phyloP scores from a whole-genome alignment of 2,113 vertebrate genomes.

The Erythrocebus patas region DNA sequence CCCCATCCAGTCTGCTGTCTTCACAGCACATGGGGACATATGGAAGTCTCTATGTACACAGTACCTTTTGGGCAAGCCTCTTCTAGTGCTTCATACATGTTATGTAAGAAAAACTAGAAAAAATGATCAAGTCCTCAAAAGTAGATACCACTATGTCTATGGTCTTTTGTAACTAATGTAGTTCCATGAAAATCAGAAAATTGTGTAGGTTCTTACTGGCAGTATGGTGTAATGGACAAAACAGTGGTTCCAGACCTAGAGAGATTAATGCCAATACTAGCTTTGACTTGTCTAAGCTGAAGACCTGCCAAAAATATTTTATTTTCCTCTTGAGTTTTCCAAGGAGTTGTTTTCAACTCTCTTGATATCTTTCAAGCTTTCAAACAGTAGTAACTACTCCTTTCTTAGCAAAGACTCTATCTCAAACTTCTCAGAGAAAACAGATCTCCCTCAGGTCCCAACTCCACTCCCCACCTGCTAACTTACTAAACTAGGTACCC shows the following conservation, averaged over 20 bases:
- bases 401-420: background rate
- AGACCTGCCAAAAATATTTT: background rate
- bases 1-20: background rate
- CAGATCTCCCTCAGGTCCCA: background rate
- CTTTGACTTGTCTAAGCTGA: background rate
- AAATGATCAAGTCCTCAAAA: background rate
- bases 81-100: background rate
- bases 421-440: background rate
- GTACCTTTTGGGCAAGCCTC: background rate
- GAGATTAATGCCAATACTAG: background rate
- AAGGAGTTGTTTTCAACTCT: background rate
- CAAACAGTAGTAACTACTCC: background rate
- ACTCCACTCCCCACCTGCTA: fast-evolving
- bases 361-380: background rate
- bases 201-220: background rate
- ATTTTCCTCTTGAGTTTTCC: background rate
- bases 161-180: background rate
- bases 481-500: background rate
- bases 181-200: background rate
- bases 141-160: background rate
- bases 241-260: background rate
- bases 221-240: background rate
- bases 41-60: background rate
- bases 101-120: background rate
- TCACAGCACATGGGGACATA: background rate